These are phyloP conservation scores for Melipona quadrifasciata DNA, from an alignment of 1,140 invertebrate species.

Conservation along the genomic window DNA sequence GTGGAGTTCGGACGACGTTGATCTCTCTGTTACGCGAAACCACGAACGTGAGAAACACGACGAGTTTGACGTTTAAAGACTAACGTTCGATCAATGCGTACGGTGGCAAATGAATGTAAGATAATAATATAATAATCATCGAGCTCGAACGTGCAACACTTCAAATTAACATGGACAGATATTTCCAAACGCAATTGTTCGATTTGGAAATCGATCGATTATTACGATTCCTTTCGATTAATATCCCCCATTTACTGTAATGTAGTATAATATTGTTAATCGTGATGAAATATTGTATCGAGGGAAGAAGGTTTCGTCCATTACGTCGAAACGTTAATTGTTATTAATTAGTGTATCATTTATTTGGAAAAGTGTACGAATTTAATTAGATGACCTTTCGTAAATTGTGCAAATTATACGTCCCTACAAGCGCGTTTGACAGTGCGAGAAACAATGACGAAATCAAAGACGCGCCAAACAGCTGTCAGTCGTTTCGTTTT, in stretches of 20 bases:
- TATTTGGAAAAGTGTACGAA: neutral
- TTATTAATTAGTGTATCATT: neutral
- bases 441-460: neutral
- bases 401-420: neutral
- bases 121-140: too few relatives aligned
- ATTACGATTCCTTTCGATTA: neutral
- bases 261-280: neutral
- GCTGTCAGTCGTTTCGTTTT: neutral
- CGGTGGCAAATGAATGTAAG: too few relatives aligned
- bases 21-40: neutral
- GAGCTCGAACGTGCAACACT: neutral
- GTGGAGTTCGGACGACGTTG: conserved; percentile 7
- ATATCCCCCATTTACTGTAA: neutral
- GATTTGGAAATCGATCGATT: neutral
- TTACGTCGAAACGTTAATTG: neutral
- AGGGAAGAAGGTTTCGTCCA: neutral
- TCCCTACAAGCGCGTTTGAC: too few relatives aligned
- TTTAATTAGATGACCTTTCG: neutral
- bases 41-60: neutral
- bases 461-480: too few relatives aligned
- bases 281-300: neutral
- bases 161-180: too few relatives aligned
- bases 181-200: neutral
- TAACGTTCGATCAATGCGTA: too few relatives aligned
- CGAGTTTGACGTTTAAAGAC: too few relatives aligned